Evolutionary conservation across 1,140 invertebrate genomes (phyloP).

Genomic region (Callitettix versicolor): DNA sequence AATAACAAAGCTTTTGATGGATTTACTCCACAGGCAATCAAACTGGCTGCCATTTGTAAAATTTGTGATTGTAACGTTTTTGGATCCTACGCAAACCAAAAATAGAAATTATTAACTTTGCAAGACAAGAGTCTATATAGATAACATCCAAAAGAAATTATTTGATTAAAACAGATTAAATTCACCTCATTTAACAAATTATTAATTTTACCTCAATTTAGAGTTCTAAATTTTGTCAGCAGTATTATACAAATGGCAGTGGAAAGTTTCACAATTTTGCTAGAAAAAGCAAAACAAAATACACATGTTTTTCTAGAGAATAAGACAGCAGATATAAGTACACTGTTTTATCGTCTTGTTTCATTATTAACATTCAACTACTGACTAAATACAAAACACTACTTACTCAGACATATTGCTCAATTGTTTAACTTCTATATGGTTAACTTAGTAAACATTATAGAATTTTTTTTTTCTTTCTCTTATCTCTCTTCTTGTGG

Average conservation of each 20-base stretch:
- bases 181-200: background rate
- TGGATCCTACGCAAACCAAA: conserved; percentile 44
- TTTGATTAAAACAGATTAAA: background rate
- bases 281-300: no score
- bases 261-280: background rate
- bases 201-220: background rate
- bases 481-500: no score
- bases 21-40: conserved; percentile 88
- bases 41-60: conserved; percentile 63
- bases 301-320: no score
- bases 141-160: background rate
- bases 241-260: background rate
- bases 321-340: no score
- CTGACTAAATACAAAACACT: no score
- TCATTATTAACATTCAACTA: no score
- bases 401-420: no score
- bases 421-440: no score
- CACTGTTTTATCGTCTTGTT: no score
- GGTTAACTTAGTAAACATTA: no score
- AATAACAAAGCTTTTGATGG: conserved; percentile 73
- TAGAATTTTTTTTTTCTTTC: no score
- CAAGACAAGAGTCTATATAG: background rate
- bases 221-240: background rate
- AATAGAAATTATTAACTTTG: background rate
- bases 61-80: conserved; percentile 55